Base-by-base conservation (phyloP, 2,113 vertebrate species). In the Phyllopteryx taeniolatus region DNA sequence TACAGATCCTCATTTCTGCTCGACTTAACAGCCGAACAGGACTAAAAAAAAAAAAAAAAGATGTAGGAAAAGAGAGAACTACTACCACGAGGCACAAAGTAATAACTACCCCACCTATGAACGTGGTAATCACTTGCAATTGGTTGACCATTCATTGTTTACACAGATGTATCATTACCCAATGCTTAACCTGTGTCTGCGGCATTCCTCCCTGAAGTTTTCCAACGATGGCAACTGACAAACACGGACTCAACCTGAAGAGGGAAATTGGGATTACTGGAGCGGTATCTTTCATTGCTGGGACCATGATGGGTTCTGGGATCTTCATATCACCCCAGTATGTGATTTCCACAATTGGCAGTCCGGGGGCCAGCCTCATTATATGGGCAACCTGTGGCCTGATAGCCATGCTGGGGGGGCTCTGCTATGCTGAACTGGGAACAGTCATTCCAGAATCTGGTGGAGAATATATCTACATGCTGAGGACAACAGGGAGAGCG, bases 371-470 rank as follows among this genome's bases (percentile, higher is more conserved):
- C 74, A 94, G 93, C 77, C 89, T 96, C 3, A 4, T 94, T 5
- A 85, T 96, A 20, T 96, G 95, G 95, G 84, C 91, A 27, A 80
- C 70, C 0, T 93, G 94, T 68, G 95, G 96, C 0, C 1, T 96
- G 57, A 63, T 96, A 78, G 83, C 91, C 71, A 87, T 79, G 81
- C 75, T 95, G 33, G 95, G 91, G 17, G 91, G 95, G 1, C 87
- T 96, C 74, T 94, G 94, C 1, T 96, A 94, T 0, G 93, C 93
- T 51, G 95, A 96, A 74, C 89, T 98, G 68, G 94, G 95, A 39
- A 94, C 94, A 1, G 70, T 94, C 67, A 93, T 98, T 60, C 91
- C 92, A 42, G 91, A 96, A 56, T 96, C 95, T 1, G 94, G 95
- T 15, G 94, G 86, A 14, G 94, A 96, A 8, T 96, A 94, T 39